phyloP scores from a whole-genome alignment of 2,113 vertebrate species.

The Cebus imitator region DNA sequence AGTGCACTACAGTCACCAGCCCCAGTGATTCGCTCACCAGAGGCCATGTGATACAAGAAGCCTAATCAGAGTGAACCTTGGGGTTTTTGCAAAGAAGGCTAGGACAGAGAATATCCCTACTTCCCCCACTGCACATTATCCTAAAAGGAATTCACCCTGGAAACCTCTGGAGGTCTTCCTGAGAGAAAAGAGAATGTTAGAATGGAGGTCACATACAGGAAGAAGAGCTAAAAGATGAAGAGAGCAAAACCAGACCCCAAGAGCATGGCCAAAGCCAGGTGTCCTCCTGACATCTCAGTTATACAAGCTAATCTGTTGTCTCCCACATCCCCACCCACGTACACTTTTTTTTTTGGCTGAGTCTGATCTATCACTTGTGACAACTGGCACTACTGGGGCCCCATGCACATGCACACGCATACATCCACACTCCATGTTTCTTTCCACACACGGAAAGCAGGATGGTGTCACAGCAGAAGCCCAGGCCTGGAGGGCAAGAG shows the following conservation, averaged over 20 bases:
- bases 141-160: neutral
- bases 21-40: neutral
- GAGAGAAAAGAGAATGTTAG: neutral
- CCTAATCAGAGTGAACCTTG: neutral
- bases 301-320: neutral
- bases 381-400: neutral
- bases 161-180: neutral
- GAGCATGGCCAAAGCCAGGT: neutral
- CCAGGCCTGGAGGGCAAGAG: neutral
- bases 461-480: neutral
- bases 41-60: neutral
- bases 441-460: neutral
- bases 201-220: neutral
- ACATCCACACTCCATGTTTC: neutral
- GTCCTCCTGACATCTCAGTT: neutral
- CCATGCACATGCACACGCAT: neutral
- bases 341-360: neutral
- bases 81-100: neutral
- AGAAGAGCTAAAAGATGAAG: neutral
- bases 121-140: neutral
- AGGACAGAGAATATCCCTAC: neutral
- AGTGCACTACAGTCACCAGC: fast-evolving
- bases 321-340: neutral
- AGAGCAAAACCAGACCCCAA: neutral
- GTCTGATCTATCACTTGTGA: neutral